Base-by-base conservation (phyloP, 2,797 vertebrate genomes). In the Caiman crocodilus region DNA sequence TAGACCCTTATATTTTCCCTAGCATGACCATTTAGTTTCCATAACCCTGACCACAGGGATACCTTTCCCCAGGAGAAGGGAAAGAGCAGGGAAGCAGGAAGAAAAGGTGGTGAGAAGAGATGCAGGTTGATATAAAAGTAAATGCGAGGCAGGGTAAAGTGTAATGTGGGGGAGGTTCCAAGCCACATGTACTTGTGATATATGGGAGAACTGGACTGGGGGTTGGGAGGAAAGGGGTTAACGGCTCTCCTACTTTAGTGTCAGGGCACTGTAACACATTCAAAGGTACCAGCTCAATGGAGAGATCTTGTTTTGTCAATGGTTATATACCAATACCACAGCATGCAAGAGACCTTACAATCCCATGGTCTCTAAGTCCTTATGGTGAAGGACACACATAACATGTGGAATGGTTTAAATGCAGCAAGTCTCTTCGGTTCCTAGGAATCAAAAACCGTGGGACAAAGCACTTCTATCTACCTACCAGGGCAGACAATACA, bases 151-250 rank as follows among this genome's bases (percentile, higher is more conserved):
- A 56, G n/a, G 83, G 71, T n/a, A 82, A 26, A 90, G 28, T 5
- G 14, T 26, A 10, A 35, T 15, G 30, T 57, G 65, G 11, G 14
- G 50, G 60, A 35, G 76, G 56, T 89, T 55, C 88, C 90, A 81
- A 58, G 74, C 86, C 82, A 79, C 76, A 55, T 83, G 59, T 83
- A 85, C 58, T 30, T 69, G 76, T 55, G 59, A 85, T 9, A 84
- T 23, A 50, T 87, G 56, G 77, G 73, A 80, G 89, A 91, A 82
- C 14, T 28, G 61, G 79, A 32, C 67, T 87, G 78, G 58, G 56
- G 3, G 6, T 75, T 50, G 18, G 18, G 25, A 85, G 56, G 85
- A 76, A 89, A 90, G 61, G 14, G 55, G 60, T 93, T 50, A 67
- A 67, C 6, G 30, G 30, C 65, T 50, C 42, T 91, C 76, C 58